phyloP scores from a whole-genome alignment of 37 sponge, comb jelly and placozoan genomes.

The Halichondria panicea region DNA sequence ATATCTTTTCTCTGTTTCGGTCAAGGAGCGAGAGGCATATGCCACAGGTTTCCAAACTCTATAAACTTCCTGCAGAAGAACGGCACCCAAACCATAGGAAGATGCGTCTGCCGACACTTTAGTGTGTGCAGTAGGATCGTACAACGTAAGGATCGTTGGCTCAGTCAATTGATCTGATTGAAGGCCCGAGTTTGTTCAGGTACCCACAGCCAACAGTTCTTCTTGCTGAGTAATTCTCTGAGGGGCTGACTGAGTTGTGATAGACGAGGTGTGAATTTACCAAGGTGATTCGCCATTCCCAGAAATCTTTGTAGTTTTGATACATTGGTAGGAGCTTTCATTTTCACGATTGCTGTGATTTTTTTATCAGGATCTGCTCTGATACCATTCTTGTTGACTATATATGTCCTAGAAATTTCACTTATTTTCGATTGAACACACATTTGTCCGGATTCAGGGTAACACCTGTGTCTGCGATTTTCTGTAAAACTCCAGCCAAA shows the following conservation, averaged over 20 bases:
- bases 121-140: not conserved
- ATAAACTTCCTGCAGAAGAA: not conserved
- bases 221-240: not conserved
- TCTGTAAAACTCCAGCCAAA: not conserved
- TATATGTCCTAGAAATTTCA: not conserved
- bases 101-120: slow-evolving; percentile 4
- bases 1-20: slow-evolving; percentile 8
- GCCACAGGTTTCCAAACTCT: slow-evolving; percentile 25
- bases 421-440: not conserved
- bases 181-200: not conserved
- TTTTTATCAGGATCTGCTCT: not conserved
- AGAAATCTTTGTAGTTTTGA: not conserved
- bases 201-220: not conserved
- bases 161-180: not conserved
- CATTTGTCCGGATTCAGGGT: slow-evolving; percentile 3
- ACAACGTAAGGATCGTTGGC: not conserved
- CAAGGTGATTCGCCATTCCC: slow-evolving; percentile 3
- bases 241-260: not conserved
- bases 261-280: not conserved
- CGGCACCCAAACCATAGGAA: not conserved
- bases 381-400: not conserved
- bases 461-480: not conserved
- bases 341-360: not conserved
- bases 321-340: not conserved
- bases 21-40: slow-evolving; percentile 19